Conservation (phyloP, 2,888 invertebrate species). For the Ochropleura plecta region DNA sequence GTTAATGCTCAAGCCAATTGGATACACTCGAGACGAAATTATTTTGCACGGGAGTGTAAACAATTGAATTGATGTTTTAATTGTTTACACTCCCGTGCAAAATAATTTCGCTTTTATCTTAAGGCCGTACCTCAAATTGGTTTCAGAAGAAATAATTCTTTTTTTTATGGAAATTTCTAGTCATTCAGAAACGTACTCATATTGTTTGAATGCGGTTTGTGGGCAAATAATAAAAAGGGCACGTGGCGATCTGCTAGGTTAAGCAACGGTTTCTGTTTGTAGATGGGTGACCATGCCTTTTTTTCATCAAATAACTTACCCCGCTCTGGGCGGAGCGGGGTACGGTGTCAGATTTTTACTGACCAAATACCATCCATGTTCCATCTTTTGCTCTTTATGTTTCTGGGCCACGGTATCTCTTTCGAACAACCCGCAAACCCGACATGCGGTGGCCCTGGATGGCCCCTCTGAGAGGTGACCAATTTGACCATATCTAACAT, state of each 20-base stretch:
- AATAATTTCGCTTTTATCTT: constrained; percentile 11
- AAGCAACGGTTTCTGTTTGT: neutral
- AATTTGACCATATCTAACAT: neutral
- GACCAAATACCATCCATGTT: too few relatives aligned
- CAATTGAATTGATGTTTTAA: neutral
- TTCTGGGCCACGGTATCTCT: too few relatives aligned
- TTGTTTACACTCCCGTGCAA: constrained; percentile 11
- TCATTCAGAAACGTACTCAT: neutral
- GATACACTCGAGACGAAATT: neutral
- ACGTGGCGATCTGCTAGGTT: neutral
- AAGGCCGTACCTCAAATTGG: neutral
- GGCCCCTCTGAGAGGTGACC: too few relatives aligned
- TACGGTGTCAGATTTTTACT: too few relatives aligned
- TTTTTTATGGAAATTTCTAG: neutral
- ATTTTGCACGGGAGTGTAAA: constrained; percentile 23
- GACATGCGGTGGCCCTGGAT: too few relatives aligned
- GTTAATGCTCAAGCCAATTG: constrained; percentile 32
- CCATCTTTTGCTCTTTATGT: too few relatives aligned
- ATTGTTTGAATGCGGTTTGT: neutral
- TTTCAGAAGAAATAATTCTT: neutral
- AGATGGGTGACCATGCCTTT: neutral
- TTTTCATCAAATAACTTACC: too few relatives aligned
- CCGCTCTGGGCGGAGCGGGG: too few relatives aligned
- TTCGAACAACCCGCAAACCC: too few relatives aligned
- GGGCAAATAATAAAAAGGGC: neutral